Evolutionary conservation across 2,113 vertebrate species (phyloP), one percentile per base, ranked within the genome.

Genomic region (Blennius ocellaris): DNA sequence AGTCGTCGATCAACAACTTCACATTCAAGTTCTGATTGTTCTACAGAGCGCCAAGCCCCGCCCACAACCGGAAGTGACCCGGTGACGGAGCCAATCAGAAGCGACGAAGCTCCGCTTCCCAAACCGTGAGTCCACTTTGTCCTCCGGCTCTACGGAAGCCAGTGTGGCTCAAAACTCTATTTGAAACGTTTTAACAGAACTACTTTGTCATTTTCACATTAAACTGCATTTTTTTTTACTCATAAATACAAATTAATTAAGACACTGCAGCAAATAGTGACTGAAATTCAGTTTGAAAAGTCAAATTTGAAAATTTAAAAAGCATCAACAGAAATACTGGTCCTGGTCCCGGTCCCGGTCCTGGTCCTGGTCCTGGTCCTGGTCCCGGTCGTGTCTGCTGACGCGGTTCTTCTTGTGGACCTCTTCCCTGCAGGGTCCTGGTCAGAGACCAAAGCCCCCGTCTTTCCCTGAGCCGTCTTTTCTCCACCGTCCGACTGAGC

Each of bases 401-500:
- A 44, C 44, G 7, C 12, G 9, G 44, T 45, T 12, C 9, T n/a
- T n/a, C 45, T 5, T 48, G 14, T n/a, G 14, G 6, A 48, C 15
- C 6, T 48, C 2, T n/a, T 48, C 45, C 17, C 12, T 55, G 3
- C 75, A 83, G 80, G 7, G 48, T 81, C 9, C 39, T 40, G 40
- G 48, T 7, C 69, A 83, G 85, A 79, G 76, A 85, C 6, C 65
- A 80, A 5, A 53, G 59, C 5, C 54, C 85, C 47, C 86, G 82
- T 38, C 84, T 90, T 0, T 90, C 90, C 48, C 90, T 98, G 75
- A 94, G 90, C 15, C 95, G 89, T 65, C 89, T 98, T n/a, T 93
- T 98, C 81, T 90, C 92, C 1, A 89, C 89, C 48, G 84, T 97
- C 78, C 89, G 92, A 82, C 71, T 96, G 57, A 89, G 90, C 60